Evolutionary conservation across 2,113 vertebrate species (phyloP).

Genomic region (Xiphophorus maculatus): DNA sequence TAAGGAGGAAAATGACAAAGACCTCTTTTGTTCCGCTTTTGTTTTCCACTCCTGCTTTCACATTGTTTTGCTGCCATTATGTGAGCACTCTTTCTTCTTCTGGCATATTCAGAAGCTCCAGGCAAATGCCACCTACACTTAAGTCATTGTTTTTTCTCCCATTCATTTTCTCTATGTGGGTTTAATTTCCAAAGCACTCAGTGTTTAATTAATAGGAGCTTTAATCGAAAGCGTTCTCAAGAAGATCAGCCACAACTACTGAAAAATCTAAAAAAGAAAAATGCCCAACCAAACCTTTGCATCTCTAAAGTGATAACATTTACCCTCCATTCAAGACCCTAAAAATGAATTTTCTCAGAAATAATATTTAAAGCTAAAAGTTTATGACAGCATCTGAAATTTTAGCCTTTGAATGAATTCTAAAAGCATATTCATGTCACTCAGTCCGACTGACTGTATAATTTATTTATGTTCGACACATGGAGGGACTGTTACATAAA

Average conservation of each 20-base stretch:
- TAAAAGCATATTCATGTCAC: neutral
- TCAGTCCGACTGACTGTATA: neutral
- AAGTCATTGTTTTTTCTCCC: conserved; percentile 39
- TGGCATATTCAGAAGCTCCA: conserved; percentile 22
- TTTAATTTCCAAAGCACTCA: conserved; percentile 61
- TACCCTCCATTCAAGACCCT: neutral
- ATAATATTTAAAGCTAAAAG: neutral
- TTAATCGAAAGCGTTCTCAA: conserved; percentile 65
- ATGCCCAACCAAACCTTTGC: neutral
- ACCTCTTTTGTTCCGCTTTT: conserved; percentile 38
- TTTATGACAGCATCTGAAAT: neutral
- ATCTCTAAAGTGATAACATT: neutral
- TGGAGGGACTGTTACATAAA: conserved; percentile 15
- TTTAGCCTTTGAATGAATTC: neutral
- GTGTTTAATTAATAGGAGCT: conserved; percentile 66
- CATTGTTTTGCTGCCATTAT: conserved; percentile 37
- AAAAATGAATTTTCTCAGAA: neutral
- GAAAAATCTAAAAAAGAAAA: conserved; percentile 26
- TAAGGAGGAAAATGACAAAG: conserved; percentile 43
- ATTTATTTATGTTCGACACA: conserved; percentile 1
- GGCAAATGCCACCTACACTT: conserved; percentile 49
- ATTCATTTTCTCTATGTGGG: conserved; percentile 21
- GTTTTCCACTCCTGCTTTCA: conserved; percentile 17
- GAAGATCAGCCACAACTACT: conserved; percentile 45
- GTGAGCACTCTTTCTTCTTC: conserved; percentile 18